Base-by-base conservation (phyloP, 2,888 invertebrate species). In the Callyntrura sp. region DNA sequence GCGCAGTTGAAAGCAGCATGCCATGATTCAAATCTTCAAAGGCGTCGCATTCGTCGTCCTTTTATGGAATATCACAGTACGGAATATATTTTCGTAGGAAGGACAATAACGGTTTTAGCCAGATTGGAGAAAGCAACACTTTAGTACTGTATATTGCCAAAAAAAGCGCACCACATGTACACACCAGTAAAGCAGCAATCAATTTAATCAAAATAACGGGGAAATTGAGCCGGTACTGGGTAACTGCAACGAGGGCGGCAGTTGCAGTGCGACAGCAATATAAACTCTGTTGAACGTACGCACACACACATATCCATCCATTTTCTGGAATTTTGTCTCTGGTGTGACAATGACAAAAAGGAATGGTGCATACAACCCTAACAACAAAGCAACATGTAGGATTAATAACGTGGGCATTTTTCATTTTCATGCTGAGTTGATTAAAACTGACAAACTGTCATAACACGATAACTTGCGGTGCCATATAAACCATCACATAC, bases 311-410 rank as follows among this genome's bases (percentile, higher is more conserved):
- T 51, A 78, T 76, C 51, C 76, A 45, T 51, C 76, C 76, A 35
- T 76, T 8, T 20, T 76, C 48, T 11, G 20, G 48, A 76, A 48
- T 23, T 76, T 62, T 14, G 25, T 23, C 20, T 35, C 35, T 62
- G 25, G 62, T 62, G 62, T 62, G 62, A 62, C 62, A 62, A 23
- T 62, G 62, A 62, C 62, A 62, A 62, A 62, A 62, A n/a, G 62
- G 51, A 17, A 60, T 1, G 12, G n/a, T 60, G 60, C 73, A 76
- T 48, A 23, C 17, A 6, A 2, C 35, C 6, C 8, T 17, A 57
- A 17, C 6, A 35, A 45, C 35, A 20, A 51, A 76, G 76, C 76
- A 76, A 76, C 76, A 76, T 51, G 76, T 76, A 76, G 76, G 76
- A 76, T 51, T 76, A 51, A 48, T 25, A 23, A 20, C 5, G 76